phyloP scores from a whole-genome alignment of 2,888 invertebrate genomes.

The Melanotus villosus region DNA sequence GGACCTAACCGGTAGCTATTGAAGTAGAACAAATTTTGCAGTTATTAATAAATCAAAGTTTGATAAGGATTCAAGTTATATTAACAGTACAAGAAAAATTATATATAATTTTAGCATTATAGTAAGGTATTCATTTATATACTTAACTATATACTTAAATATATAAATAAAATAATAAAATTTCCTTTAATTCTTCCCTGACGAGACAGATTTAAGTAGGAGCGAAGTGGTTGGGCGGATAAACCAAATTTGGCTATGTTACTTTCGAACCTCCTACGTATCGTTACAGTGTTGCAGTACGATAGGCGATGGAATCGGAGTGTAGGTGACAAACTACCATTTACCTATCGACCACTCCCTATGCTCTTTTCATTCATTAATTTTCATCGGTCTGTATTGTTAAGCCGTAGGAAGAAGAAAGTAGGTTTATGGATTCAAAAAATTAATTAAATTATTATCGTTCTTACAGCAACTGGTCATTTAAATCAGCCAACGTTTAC shows the following conservation, averaged over 20 bases:
- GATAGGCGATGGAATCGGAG: constrained; percentile 35
- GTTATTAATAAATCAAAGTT: too few species aligned
- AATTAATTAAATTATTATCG: constrained; percentile 21
- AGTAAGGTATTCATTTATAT: too few species aligned
- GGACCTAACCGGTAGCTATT: too few species aligned
- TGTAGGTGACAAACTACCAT: constrained; percentile 35
- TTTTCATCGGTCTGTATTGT: constrained; percentile 18
- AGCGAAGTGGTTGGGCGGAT: constrained; percentile 20
- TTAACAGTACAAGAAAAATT: too few species aligned
- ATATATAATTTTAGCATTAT: too few species aligned
- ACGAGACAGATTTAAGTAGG: constrained; percentile 16
- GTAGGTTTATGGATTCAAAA: constrained; percentile 30
- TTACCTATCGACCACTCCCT: constrained; percentile 35
- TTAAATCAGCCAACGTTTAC: neutral
- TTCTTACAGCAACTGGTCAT: constrained; percentile 10
- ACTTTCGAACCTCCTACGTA: constrained; percentile 43
- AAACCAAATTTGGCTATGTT: constrained; percentile 48
- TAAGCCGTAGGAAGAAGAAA: constrained; percentile 30
- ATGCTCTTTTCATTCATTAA: constrained; percentile 38
- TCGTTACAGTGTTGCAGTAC: constrained; percentile 25
- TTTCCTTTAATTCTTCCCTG: neutral
- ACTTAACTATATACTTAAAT: too few species aligned
- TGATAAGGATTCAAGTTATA: too few species aligned
- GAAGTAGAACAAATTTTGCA: too few species aligned
- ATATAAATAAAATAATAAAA: too few species aligned